Evolutionary conservation across 2,797 vertebrate species (phyloP), one percentile per base, ranked within the genome.

Genomic region (Hybognathus amarus): DNA sequence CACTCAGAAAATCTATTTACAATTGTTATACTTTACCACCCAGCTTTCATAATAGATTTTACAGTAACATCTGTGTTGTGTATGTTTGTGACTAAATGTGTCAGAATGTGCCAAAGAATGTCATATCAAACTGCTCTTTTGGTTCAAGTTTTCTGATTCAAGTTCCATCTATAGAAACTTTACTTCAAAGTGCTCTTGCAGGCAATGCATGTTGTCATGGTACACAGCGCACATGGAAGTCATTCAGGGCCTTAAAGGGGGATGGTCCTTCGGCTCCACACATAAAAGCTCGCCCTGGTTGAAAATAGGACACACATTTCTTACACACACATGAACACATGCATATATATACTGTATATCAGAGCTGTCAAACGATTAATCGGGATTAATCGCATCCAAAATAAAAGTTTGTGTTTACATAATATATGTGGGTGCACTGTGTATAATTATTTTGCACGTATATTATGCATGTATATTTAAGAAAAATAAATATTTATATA

Each of bases 221-320:
- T 85, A 82, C 85, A 83, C 59, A 66, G 84, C 85, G 89, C 90
- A 89, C 85, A 90, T 89, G 90, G 89, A 90, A 89, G 79, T 89
- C 82, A 90, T 90, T 88, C 59, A 52, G 54, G 56, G 66, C 33
- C 36, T 75, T 75, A 79, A 85, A 82, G 73, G 82, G 74, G 84
- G 70, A 86, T 85, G 86, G 86, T 83, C 82, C 80, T 76, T 87
- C 47, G 50, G 82, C 84, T 87, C 64, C 45, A 79, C 85, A 88
- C 85, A 89, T 88, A 54, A 88, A 88, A 89, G 85, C 30, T 70
- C 36, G 70, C 77, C 84, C 87, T 73, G 38, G 18, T 73, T 71
- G 47, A 82, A 85, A 77, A 82, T 82, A 75, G 82, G 63, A 83
- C 79, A 85, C 64, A 54, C n/a, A 78, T 83, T 82, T 80, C 73